Evolutionary conservation across 2,113 vertebrate species (phyloP).

Genomic region (Oriolus oriolus): DNA sequence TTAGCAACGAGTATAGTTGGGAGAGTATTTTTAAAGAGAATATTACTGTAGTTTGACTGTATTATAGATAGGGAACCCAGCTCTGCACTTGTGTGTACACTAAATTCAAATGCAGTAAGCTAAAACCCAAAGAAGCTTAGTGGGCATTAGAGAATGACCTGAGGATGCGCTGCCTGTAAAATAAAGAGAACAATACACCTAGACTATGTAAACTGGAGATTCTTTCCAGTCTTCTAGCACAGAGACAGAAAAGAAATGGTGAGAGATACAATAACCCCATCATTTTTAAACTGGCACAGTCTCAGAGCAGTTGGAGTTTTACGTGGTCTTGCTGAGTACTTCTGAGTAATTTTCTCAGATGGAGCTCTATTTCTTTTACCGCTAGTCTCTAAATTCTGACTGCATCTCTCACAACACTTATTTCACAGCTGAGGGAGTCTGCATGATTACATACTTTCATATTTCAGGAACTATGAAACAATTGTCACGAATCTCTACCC

Average conservation of each 20-base stretch:
- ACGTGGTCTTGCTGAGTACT: not conserved
- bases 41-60: not conserved
- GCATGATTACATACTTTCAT: not conserved
- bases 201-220: not conserved
- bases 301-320: not conserved
- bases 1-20: not conserved
- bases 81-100: not conserved
- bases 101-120: not conserved
- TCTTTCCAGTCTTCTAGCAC: not conserved
- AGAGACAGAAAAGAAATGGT: not conserved
- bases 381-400: conserved; percentile 16
- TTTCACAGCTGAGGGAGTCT: not conserved
- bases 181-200: not conserved
- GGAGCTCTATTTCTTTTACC: conserved; percentile 18
- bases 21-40: not conserved
- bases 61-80: not conserved
- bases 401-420: not conserved
- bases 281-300: not conserved
- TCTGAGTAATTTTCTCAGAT: conserved; percentile 1
- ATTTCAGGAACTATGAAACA: not conserved
- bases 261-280: not conserved
- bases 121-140: not conserved
- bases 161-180: not conserved
- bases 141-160: not conserved
- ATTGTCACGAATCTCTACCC: not conserved